Base-by-base conservation (phyloP, 2,113 vertebrate genomes). In the Tympanuchus pallidicinctus region DNA sequence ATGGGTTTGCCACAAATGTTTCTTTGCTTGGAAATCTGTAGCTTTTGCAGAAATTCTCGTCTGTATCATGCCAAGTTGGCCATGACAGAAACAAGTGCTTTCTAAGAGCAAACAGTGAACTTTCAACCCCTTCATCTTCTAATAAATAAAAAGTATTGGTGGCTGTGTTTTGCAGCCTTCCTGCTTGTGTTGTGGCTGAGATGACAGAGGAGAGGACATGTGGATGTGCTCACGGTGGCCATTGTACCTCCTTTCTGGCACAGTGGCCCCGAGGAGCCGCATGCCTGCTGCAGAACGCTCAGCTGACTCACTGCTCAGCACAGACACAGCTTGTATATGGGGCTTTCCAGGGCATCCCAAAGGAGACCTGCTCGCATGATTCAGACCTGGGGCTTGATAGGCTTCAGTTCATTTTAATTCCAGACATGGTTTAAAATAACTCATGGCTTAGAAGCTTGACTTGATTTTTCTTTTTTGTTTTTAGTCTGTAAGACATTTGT, bases 291-390 rank as follows among this genome's bases (percentile, higher is more conserved):
- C 63, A 77, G 73, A 47, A 15, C 0, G 0, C 10, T 86, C 28
- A 0, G 3, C 34, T 57, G 42, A 52, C 64, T 88, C 38, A 50
- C 0, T 25, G 25, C n/a, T 90, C 4, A 1, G 24, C 3, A 1
- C 80, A 72, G 47, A 70, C 89, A 34, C 3, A 11, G 48, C 84
- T 89, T 57, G 70, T 79, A 34, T 2, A 0, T 0, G 30, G 74
- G 70, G 22, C 73, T 93, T 96, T 90, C 80, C 43, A 22, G 34
- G 30, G 52, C 74, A 56, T 92, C 87, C 82, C 85, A 85, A 86
- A 73, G 69, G 79, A 82, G 56, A 76, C 28, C 38, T 77, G 47
- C 2, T 2, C 36, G 76, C 76, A 21, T 42, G 84, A 94, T 73
- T 92, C 82, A 89, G 14, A 59, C 54, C 40, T 89, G 60, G 59